Percentiles rank a stretch among this genome's conserved stretches.
phyloP scores from a whole-genome alignment of 2,797 vertebrate genomes.

The Acridotheres tristis region DNA sequence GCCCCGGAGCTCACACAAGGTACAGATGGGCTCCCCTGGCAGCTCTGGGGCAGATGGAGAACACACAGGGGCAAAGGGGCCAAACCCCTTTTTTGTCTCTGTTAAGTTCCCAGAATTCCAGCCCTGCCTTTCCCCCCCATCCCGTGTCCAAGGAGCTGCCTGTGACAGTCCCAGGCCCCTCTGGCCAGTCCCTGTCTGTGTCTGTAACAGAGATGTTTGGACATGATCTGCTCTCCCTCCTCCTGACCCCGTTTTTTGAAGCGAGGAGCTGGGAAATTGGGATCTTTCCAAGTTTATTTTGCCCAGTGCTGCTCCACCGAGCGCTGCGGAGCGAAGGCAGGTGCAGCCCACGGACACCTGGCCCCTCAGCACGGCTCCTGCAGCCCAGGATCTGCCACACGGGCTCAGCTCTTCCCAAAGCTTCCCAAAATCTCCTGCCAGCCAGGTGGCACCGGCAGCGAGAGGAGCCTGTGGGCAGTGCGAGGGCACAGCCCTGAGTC shows the following conservation, averaged over 20 bases:
- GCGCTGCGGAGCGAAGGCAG: neutral
- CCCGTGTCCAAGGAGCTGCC: neutral
- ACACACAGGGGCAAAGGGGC: accelerated
- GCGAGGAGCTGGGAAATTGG: neutral
- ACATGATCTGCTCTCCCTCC: neutral
- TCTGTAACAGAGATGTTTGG: neutral
- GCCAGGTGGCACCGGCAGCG: neutral
- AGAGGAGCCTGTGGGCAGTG: neutral
- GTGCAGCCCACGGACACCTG: conserved; percentile 7
- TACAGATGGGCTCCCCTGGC: neutral
- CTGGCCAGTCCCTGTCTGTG: neutral
- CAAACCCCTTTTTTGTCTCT: neutral
- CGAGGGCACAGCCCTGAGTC: neutral
- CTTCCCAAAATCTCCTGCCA: neutral
- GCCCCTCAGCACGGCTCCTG: conserved; percentile 41
- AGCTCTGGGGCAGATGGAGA: accelerated
- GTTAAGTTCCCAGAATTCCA: neutral
- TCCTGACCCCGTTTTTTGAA: conserved; percentile 6
- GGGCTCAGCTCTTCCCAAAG: neutral
- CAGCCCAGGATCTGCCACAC: neutral
- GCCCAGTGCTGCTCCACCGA: neutral
- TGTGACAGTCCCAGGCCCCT: neutral
- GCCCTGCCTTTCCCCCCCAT: neutral
- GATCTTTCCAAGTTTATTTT: neutral
- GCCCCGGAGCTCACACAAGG: conserved; percentile 92